These are phyloP conservation scores for Tenthredo livida DNA, from an alignment of 2,888 invertebrate genomes.

Conservation along the genomic window DNA sequence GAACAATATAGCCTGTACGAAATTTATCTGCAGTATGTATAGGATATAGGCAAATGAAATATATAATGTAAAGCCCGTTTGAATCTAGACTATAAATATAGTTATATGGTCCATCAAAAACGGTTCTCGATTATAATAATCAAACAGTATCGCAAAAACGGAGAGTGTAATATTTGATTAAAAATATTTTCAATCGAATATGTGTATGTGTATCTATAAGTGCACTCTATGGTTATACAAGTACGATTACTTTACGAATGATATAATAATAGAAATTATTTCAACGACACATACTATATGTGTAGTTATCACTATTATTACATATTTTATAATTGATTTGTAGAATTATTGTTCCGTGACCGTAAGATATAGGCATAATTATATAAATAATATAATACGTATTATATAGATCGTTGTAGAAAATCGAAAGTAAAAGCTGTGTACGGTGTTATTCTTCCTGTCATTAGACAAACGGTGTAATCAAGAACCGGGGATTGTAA, in stretches of 20 bases:
- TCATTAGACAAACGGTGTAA: constrained; percentile 13
- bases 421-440: constrained; percentile 33
- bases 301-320: neutral
- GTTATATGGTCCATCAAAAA: too few species aligned
- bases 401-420: constrained; percentile 1
- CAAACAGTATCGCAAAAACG: too few species aligned
- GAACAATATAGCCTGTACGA: constrained; percentile 3
- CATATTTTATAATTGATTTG: constrained; percentile 10
- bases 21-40: constrained; percentile 12
- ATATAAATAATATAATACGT: neutral
- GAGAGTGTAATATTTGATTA: too few species aligned
- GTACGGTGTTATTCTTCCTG: constrained; percentile 1
- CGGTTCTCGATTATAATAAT: too few species aligned
- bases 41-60: too few species aligned
- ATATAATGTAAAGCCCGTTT: too few species aligned
- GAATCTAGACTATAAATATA: too few species aligned
- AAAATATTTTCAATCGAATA: neutral
- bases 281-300: neutral
- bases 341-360: constrained; percentile 10
- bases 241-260: neutral
- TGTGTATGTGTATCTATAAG: neutral
- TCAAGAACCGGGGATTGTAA: constrained; percentile 3
- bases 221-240: neutral
- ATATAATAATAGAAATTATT: neutral
- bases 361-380: neutral